Evolutionary conservation across 2,113 vertebrate species (phyloP), one percentile per base, ranked within the genome.

Genomic region (Empidonax alnorum): DNA sequence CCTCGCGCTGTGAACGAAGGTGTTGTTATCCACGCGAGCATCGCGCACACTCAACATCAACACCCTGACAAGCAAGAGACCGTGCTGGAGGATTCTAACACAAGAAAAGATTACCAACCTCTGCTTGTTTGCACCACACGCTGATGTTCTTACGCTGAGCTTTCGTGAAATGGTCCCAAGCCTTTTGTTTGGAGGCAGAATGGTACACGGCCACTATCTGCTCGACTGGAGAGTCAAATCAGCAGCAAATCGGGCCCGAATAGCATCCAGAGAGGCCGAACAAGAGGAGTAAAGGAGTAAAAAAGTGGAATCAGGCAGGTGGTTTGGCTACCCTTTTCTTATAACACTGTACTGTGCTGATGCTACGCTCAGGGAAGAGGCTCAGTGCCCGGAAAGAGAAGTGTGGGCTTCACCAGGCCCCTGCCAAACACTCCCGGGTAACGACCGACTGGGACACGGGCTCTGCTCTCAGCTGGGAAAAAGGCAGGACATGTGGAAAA

Each of bases 101-200:
- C 87, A 97, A 95, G 44, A 97, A 96, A 97, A 97, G 94, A 69
- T 96, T 97, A 99, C 99, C 98, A 98, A 99, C 99, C 99, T 99
- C 99, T 88, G 98, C 99, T 99, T 99, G 99, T 97, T 99, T 99
- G 98, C 98, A 99, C 99, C 99, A 99, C 98, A 99, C 98, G 94
- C 99, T 99, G 98, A 99, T 98, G 98, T 99, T 99, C 99, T 99
- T 99, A 98, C 99, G 99, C 97, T 99, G 99, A 97, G 99, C 99
- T 99, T 99, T 99, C 98, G 99, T 99, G 98, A 99, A 99, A 99
- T 99, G 99, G 99, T 99, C 99, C 99, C 99, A 99, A 98, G 99
- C 99, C 98, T 99, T 99, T 98, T 99, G 99, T 99, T 99, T 99
- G 98, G 99, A 99, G 98, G 99, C 98, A 85, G 99, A 99, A 99